Percentiles rank a stretch among this genome's conserved stretches.
phyloP scores from a whole-genome alignment of 1,140 invertebrate species.

The Caerostris darwini region DNA sequence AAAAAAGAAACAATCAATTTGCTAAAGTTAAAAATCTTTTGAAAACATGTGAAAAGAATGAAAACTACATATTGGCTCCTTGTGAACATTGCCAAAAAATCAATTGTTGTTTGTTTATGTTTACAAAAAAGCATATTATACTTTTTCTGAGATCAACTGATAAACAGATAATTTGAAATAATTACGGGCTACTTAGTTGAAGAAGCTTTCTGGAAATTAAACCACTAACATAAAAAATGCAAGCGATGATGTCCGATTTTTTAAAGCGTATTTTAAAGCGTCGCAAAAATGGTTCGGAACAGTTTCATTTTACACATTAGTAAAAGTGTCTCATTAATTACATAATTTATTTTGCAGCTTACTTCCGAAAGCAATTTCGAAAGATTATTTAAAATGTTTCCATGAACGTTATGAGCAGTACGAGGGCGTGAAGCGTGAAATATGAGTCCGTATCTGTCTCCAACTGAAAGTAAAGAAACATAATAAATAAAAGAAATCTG shows the following conservation, averaged over 20 bases:
- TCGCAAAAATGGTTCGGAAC: background rate
- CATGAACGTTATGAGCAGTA: slow-evolving; percentile 9
- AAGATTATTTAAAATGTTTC: slow-evolving; percentile 26
- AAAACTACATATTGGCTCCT: too few relatives aligned
- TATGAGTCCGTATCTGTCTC: slow-evolving; percentile 1
- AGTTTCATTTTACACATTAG: background rate
- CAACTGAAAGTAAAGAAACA: background rate
- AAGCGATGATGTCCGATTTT: background rate
- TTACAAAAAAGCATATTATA: too few relatives aligned
- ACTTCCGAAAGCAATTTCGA: slow-evolving; percentile 7
- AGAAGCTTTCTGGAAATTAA: background rate
- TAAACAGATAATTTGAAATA: too few relatives aligned
- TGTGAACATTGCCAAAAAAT: too few relatives aligned
- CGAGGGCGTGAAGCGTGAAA: background rate
- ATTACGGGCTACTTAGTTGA: too few relatives aligned
- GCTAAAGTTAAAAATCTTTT: too few relatives aligned
- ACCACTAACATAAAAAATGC: background rate
- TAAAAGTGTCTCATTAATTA: slow-evolving; percentile 9
- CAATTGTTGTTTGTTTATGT: too few relatives aligned
- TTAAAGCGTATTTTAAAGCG: background rate
- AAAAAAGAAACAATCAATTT: too few relatives aligned
- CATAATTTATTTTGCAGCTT: background rate
- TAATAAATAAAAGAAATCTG: background rate
- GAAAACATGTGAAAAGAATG: too few relatives aligned
- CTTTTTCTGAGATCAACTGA: too few relatives aligned